Evolutionary conservation across 2,888 invertebrate genomes (phyloP).

Genomic region (Sipha maydis): DNA sequence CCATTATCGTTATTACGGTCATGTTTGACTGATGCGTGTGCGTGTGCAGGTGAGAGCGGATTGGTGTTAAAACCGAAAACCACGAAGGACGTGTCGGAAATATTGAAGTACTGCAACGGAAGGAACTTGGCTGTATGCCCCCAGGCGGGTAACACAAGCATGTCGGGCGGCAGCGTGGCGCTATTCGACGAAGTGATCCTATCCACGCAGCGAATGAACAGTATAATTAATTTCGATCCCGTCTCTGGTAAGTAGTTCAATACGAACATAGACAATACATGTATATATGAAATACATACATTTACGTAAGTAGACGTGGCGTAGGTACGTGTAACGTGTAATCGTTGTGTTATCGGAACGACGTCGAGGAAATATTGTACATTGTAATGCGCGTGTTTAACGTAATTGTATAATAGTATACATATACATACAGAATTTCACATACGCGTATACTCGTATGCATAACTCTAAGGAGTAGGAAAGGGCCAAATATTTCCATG

Average conservation of each 20-base stretch:
- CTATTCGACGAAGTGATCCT: conserved; percentile 96
- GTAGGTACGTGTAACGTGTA: neutral
- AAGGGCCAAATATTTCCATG: too few species aligned
- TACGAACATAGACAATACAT: neutral
- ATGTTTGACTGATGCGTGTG: neutral
- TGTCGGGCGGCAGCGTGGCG: conserved; percentile 96
- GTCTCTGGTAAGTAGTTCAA: conserved; percentile 75
- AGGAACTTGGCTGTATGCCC: conserved; percentile 91
- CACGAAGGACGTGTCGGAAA: conserved; percentile 86
- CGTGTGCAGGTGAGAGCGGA: conserved; percentile 70
- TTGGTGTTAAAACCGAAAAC: conserved; percentile 87
- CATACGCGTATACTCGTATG: too few species aligned
- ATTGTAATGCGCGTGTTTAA: too few species aligned
- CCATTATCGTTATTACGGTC: neutral
- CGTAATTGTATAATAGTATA: too few species aligned
- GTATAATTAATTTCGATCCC: conserved; percentile 83
- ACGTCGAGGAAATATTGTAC: neutral
- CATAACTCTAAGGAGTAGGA: too few species aligned
- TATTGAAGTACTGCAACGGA: conserved; percentile 86
- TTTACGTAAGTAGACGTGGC: too few species aligned
- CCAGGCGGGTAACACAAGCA: conserved; percentile 93
- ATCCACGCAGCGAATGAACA: conserved; percentile 83
- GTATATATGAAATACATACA: too few species aligned
- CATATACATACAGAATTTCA: too few species aligned
- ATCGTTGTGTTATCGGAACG: neutral